Base-by-base conservation (phyloP, 2,113 vertebrate species). In the Meleagris gallopavo region DNA sequence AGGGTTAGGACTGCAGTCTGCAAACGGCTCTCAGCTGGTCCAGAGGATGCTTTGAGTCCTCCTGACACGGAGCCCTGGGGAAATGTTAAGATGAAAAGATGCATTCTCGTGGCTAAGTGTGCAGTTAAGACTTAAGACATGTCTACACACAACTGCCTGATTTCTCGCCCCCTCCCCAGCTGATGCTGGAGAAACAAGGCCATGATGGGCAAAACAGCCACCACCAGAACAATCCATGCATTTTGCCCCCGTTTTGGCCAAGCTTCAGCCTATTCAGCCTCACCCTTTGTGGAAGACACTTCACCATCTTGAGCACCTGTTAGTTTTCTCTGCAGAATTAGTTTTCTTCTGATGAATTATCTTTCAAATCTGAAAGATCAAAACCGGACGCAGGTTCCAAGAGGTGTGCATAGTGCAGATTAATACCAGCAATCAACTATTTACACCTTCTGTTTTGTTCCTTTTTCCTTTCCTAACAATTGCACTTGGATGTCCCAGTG, bases 271-370 rank as follows among this genome's bases (percentile, higher is more conserved):
- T 17, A 2, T 24, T 16, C 1, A 8, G 14, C n/a, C 43, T n/a
- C 32, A 7, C 43, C 20, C 43, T 55, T 41, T 13, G 14, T 0
- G 2, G 65, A 66, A 48, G 34, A 19, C 3, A 6, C 3, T n/a
- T 11, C 40, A 20, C 30, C 13, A 25, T 9, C 34, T 9, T 24
- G 12, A 60, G 70, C 25, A 46, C 40, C 48, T 19, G 9, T 10
- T 12, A 2, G 29, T 22, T 29, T 66, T 40, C 70, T n/a, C 30
- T 36, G 50, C 27, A 43, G 64, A 3, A 15, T 43, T 43, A 43
- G 41, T 43, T 43, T 43, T 43, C 29, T 54, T 32, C 32, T 18
- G 43, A 29, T 43, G 36, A 3, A 14, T 29, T 20, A 34, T 27
- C 41, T 40, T 13, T 38, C 13, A 58, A 55, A 43, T 13, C n/a